Evolutionary conservation across 2,113 vertebrate species (phyloP), one percentile per base, ranked within the genome.

Genomic region (Recurvirostra avosetta): DNA sequence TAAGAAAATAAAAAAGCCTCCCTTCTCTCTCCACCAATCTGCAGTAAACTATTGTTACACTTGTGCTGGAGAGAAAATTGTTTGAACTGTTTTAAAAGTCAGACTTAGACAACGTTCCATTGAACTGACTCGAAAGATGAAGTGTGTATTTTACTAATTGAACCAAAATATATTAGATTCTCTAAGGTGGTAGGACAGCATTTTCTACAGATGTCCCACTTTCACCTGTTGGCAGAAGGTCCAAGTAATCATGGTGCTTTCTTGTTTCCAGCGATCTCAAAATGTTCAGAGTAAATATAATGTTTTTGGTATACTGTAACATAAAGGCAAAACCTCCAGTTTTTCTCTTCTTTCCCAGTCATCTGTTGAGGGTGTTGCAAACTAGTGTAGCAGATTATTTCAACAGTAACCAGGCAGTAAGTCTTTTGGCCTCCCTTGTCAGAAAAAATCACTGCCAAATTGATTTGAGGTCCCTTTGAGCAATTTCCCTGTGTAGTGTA

Each of bases 381-480:
- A 23, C 43, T 58, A 65, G 61, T 66, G 38, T 86, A 32, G 12
- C 1, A 12, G 74, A 59, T 97, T 96, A 94, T 96, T 96, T 95
- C 62, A 86, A 5, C 47, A 80, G 15, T 86, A 73, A 73, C 22
- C 2, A 30, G 53, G 15, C 50, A 89, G 68, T 84, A 91, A 96
- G 65, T 76, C 73, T 62, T 70, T 78, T 74, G 20, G 59, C 89
- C 88, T 86, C 59, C 50, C 79, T 76, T 67, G 38, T 88, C 59
- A 96, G 92, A 92, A 90, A 90, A 94, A 71, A 25, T 55, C 63
- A 53, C 78, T 47, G 76, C 36, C 41, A 40, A 59, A 66, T 81
- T 95, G 86, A 78, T 93, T 94, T 90, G 50, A 71, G 59, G 65
- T 73, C 85, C 63, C 85, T 43, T 88, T 88, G 85, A 91, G 70